Base-by-base conservation (phyloP, 2,888 invertebrate species). In the Agrotis segetum region DNA sequence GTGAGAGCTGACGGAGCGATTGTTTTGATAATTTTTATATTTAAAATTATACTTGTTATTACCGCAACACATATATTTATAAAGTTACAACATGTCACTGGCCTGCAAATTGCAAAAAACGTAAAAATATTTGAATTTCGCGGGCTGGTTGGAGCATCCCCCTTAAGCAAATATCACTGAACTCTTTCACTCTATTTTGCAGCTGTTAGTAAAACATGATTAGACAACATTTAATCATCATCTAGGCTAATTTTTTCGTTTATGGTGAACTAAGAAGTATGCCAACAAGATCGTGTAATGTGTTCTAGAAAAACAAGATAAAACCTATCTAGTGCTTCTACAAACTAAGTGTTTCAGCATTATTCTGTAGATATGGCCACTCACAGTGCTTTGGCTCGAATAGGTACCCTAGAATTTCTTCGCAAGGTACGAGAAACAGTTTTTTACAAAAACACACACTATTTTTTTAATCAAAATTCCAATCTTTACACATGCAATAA, bases 311-410 rank as follows among this genome's bases (percentile, higher is more conserved):
- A 55, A 78, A 78, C 19, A 61, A 53, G 44, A 69, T 69, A 60
- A 60, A 53, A 19, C 3, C 16, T 68, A 70, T 59, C 47, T 59
- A 59, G 64, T 58, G 58, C 50, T 47, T 50, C 56, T 56, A 79
- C 19, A 34, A 40, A 64, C 70, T 70, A 67, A 46, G 29, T 70
- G 56, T 79, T 68, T 61, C 49, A 79, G 46, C 60, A 65, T 34
- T 55, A 49, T 55, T 60, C 52, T 64, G 29, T 69, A 69, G 19
- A 66, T 77, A 78, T 78, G 79, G 79, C 79, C 68, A 79, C 74
- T 59, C 50, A 34, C 44, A 67, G 49, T 63, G 63, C 74, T 74
- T 74, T 63, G 69, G 50, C 46, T 66, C 47, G 17, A 70, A 46
- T 50, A 74, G 34, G 13, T 60, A 50, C 46, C 34, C 7, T 63